These are phyloP conservation scores for Micropoecilia bifurca DNA, from an alignment of 2,797 vertebrate species.

Conservation along the genomic window DNA sequence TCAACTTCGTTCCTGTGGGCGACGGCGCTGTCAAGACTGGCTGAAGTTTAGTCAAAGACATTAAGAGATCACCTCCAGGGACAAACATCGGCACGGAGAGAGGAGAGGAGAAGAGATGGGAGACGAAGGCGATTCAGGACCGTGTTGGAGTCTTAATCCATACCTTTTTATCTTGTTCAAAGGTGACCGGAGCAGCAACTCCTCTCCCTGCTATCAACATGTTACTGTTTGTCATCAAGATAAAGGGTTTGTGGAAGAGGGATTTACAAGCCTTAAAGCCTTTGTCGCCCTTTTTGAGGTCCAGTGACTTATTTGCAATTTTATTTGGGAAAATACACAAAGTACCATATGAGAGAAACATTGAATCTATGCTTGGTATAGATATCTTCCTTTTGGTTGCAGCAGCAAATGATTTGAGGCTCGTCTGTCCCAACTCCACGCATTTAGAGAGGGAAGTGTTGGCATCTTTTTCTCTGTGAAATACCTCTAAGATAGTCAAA, in stretches of 20 bases:
- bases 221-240: neutral
- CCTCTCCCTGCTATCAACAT: neutral
- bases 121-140: conserved; percentile 11
- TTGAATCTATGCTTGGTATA: neutral
- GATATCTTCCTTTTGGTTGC: neutral
- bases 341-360: neutral
- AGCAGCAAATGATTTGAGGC: neutral
- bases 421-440: neutral
- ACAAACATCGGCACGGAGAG: conserved; percentile 49
- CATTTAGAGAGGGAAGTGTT: neutral
- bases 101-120: conserved; percentile 9
- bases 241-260: neutral
- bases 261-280: neutral
- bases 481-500: neutral
- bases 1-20: conserved; percentile 71
- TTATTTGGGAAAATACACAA: neutral
- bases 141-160: neutral
- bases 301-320: neutral
- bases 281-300: neutral
- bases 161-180: conserved; percentile 21
- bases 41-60: conserved; percentile 82
- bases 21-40: conserved; percentile 70
- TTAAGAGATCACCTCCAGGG: conserved; percentile 76
- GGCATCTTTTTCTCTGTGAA: neutral
- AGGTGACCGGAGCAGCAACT: neutral